Base-by-base conservation (phyloP, 2,888 invertebrate genomes). In the Drosophila nr. perissopoda region DNA sequence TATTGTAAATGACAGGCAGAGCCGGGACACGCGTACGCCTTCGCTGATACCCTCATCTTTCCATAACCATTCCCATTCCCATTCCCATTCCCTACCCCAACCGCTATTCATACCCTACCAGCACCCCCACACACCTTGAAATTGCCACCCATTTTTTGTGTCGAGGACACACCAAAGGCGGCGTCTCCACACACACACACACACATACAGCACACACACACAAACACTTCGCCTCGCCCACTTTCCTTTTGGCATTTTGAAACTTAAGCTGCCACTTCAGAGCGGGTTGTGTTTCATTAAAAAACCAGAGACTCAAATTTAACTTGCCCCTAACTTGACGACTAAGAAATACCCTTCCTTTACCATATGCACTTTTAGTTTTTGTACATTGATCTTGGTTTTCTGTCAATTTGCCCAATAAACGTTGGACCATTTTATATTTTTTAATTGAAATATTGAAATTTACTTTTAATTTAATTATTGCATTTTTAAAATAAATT, bases 201-300 rank as follows among this genome's bases (percentile, higher is more conserved):
- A 16, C 36, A 34, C 34, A 34, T 10, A 36, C 34, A 36, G 29
- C 36, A 36, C 33, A 33, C 33, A 33, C 53, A 57, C 31, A 31
- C 16, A 16, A 16, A n/a, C 63, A 57, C 68, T 62, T 69, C 64
- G 53, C 65, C 57, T 81, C 76, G 70, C 76, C 83, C 89, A 73
- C 75, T 82, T 87, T 83, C 81, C 82, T 87, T 81, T 75, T 67
- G 64, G 84, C 67, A 77, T 89, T 82, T 79, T 78, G 77, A 83
- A 89, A 87, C 87, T 81, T 83, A 78, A 87, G 87, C 84, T 78
- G 72, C 76, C 82, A 80, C 85, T 87, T 78, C 45, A 45, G 80
- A 87, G 82, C 81, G 83, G 86, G 86, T 72, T 79, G 78, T 76
- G 82, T 87, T 81, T 84, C 79, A 81, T 80, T 83, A 86, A 86